A percentile compares a stretch with the other conserved stretches of the same genome.
Evolutionary conservation across 2,888 invertebrate species (phyloP).

Genomic region (Eueremaeus valkanovi): DNA sequence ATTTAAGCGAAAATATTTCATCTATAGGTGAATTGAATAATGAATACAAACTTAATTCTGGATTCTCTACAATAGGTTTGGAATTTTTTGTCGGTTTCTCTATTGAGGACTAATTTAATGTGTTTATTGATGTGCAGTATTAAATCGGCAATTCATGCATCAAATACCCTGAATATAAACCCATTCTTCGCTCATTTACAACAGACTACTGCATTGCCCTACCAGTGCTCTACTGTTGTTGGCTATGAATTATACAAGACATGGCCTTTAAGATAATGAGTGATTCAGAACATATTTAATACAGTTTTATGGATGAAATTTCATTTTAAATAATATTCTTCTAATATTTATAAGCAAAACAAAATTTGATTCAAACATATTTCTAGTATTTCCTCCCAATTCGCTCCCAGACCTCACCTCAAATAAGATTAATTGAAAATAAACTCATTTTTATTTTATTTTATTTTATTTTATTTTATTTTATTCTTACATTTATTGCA

Average conservation of each 20-base stretch:
- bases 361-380: not conserved
- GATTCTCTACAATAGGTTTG: too few relatives aligned
- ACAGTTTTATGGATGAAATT: not conserved
- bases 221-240: too few relatives aligned
- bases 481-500: too few relatives aligned
- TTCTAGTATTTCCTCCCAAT: not conserved
- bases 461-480: too few relatives aligned
- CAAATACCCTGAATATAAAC: slow-evolving; percentile 16
- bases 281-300: too few relatives aligned
- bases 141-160: slow-evolving; percentile 2
- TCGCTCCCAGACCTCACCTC: not conserved
- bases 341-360: not conserved
- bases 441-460: not conserved
- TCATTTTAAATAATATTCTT: not conserved
- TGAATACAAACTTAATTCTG: not conserved
- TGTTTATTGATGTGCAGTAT: slow-evolving; percentile 9
- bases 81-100: too few relatives aligned
- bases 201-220: too few relatives aligned
- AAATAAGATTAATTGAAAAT: not conserved
- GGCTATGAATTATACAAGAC: too few relatives aligned
- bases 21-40: not conserved
- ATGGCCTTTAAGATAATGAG: too few relatives aligned
- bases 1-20: not conserved
- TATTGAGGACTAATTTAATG: not conserved
- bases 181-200: not conserved